A percentile compares a stretch with the other conserved stretches of the same genome.
Conservation (phyloP, 2,888 invertebrate species). For the Litoditis marina region DNA sequence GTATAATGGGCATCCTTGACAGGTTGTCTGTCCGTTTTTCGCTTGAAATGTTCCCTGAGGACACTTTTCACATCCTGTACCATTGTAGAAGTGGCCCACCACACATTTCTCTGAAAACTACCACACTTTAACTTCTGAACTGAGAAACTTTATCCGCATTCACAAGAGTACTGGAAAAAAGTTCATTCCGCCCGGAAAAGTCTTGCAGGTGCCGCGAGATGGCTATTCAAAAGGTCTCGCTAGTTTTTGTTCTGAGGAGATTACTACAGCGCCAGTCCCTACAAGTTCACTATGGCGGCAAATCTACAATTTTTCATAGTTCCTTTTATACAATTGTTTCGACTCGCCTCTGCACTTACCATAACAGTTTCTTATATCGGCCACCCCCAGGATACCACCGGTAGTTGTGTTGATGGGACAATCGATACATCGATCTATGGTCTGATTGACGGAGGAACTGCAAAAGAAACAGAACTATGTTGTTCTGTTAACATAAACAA, state of each 20-base stretch:
- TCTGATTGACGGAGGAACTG: neutral
- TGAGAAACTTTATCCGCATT: no score
- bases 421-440: neutral
- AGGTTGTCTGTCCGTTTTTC: neutral
- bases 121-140: no score
- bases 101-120: neutral
- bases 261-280: conserved; percentile 7
- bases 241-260: neutral
- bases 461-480: no score
- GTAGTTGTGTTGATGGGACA: conserved; percentile 4
- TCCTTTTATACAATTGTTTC: neutral
- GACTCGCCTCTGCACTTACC: no score
- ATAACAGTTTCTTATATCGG: no score
- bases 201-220: no score
- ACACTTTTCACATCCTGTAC: neutral
- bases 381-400: no score
- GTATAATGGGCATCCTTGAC: conserved; percentile 6
- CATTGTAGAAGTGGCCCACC: conserved; percentile 4
- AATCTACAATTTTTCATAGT: neutral
- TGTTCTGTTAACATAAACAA: no score
- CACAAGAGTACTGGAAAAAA: no score
- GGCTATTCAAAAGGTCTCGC: no score
- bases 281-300: no score
- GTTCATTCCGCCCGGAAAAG: no score
- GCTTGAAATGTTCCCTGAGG: conserved; percentile 2